Evolutionary conservation across 2,113 vertebrate genomes (phyloP), one percentile per base, ranked within the genome.

Genomic region (Corynorhinus townsendii): DNA sequence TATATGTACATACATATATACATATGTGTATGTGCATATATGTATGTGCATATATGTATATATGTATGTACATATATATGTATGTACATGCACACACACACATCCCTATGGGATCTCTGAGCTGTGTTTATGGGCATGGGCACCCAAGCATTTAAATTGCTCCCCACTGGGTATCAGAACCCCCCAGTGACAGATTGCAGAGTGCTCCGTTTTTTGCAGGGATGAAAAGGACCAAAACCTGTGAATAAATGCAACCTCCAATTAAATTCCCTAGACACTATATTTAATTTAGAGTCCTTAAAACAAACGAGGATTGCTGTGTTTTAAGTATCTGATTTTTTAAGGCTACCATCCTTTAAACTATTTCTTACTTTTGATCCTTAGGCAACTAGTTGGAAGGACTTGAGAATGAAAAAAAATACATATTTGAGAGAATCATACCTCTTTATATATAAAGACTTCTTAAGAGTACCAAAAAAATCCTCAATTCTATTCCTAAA

Each of bases 241-340:
- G 35, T 0, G 0, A 92, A 81, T 66, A 95, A 87, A 94, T 91
- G 24, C 47, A 97, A 85, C 84, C 30, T 54, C 64, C 59, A 96
- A 90, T 96, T 88, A 90, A 38, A 73, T 59, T 85, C 35, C 76
- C 59, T 93, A 3, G 0, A 59, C 26, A 38, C 56, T 94, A 7
- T 81, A 77, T 94, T 94, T 96, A 94, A 96, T 90, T 91, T 95
- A 84, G 56, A 93, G 26, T 81, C 43, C 52, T 95, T 94, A 94
- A 94, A 96, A 93, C 87, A 96, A 96, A 96, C 54, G 87, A 92
- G 49, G n/a, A 75, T 92, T 59, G 69, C 68, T 88, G 66, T 68
- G 40, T 35, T 93, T 96, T 88, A 94, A 93, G 94, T 95, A 93
- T 77, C n/a, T 71, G 49, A 64, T 30, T 75, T 82, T 87, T 81